Evolutionary conservation across 1,140 invertebrate genomes (phyloP).

Genomic region (honey bee (Apis mellifera)): DNA sequence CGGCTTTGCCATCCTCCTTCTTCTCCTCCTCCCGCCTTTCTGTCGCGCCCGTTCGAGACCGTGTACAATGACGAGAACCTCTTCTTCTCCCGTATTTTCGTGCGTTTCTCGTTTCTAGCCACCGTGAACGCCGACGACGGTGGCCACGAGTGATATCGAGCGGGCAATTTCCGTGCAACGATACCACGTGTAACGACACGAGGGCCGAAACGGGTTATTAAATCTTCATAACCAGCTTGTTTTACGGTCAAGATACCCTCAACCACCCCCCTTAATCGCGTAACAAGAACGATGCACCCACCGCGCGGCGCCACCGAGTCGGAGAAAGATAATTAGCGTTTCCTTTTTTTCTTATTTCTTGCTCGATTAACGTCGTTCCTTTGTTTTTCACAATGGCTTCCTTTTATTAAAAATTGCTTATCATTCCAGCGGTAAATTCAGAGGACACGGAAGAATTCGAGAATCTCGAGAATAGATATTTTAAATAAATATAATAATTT

Average conservation of each 20-base stretch:
- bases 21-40: conserved; percentile 6
- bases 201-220: neutral
- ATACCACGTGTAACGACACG: conserved; percentile 29
- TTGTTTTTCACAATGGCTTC: neutral
- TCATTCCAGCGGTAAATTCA: too few relatives aligned
- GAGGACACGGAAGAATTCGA: too few relatives aligned
- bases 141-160: neutral
- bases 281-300: neutral
- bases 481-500: too few relatives aligned
- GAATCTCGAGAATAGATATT: too few relatives aligned
- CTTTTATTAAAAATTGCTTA: neutral
- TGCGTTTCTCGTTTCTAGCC: too few relatives aligned
- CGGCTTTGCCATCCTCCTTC: neutral
- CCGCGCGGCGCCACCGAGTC: neutral
- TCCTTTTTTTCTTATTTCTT: neutral
- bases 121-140: neutral
- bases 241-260: neutral
- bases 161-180: conserved; percentile 37
- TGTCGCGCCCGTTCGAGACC: conserved; percentile 4
- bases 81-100: conserved; percentile 9
- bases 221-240: conserved; percentile 7
- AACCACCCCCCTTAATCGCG: neutral
- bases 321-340: neutral
- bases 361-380: neutral
- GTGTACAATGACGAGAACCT: conserved; percentile 40